Conservation (phyloP, 2,888 invertebrate species). For the Pimpla rufipes region DNA sequence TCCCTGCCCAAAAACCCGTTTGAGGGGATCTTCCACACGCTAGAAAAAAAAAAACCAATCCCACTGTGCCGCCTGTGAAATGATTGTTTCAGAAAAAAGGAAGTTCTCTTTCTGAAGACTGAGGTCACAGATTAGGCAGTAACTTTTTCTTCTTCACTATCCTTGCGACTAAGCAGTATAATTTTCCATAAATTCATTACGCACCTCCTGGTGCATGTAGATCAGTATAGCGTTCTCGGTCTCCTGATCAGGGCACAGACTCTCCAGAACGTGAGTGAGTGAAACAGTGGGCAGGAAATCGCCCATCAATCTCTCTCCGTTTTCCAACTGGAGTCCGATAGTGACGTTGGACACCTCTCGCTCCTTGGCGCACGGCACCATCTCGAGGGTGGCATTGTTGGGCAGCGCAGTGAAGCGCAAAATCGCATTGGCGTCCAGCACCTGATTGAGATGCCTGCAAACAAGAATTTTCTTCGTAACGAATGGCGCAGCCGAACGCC, state of each 20-base stretch:
- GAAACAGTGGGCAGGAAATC: slow-evolving; percentile 87
- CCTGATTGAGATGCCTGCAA: slow-evolving; percentile 91
- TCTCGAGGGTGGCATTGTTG: slow-evolving; percentile 96
- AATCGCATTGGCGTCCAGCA: slow-evolving; percentile 91
- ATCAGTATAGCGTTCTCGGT: slow-evolving; percentile 77
- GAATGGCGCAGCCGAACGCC: not conserved
- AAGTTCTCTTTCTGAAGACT: no score
- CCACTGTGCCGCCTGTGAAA: no score
- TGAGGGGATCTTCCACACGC: no score
- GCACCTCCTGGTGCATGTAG: slow-evolving; percentile 82
- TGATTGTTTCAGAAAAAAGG: not conserved
- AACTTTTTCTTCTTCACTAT: no score
- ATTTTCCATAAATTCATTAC: not conserved
- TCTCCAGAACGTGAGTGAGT: slow-evolving; percentile 87
- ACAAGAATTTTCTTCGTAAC: slow-evolving; percentile 54
- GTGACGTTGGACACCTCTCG: slow-evolving; percentile 89
- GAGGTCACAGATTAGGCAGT: no score
- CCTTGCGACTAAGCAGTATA: no score
- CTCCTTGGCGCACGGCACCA: slow-evolving; percentile 89
- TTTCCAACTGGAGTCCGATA: slow-evolving; percentile 92
- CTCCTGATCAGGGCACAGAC: slow-evolving; percentile 87
- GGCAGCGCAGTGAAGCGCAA: slow-evolving; percentile 95
- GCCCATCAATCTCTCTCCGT: slow-evolving; percentile 89
- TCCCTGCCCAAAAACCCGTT: no score
- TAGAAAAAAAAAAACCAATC: no score